Evolutionary conservation across 2,888 invertebrate species (phyloP).

Genomic region (Synergus laeviventris): DNA sequence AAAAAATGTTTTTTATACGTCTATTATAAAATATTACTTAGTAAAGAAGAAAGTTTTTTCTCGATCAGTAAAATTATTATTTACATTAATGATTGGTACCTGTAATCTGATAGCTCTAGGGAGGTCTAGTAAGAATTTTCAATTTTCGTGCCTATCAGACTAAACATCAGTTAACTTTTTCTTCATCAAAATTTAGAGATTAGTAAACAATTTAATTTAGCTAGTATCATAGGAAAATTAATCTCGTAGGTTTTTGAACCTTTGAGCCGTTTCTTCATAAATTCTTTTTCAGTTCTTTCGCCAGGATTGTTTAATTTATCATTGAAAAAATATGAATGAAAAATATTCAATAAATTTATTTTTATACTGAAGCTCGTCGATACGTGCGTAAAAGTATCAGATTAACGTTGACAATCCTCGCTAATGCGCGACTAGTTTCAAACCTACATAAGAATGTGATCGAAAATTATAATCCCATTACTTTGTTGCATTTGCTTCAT

Average conservation of each 20-base stretch:
- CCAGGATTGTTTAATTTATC: not conserved
- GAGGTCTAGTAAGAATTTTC: not conserved
- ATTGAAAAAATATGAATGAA: not conserved
- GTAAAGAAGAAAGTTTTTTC: not conserved
- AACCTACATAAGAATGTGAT: not conserved
- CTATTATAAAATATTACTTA: not conserved
- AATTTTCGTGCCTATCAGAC: not conserved
- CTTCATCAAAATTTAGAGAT: not conserved
- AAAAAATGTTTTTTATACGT: not conserved
- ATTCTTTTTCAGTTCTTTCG: not conserved
- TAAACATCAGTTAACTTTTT: not conserved
- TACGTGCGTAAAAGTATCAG: not conserved
- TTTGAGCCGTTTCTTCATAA: not conserved
- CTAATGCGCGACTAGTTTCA: constrained; percentile 43
- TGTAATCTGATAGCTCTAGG: not conserved
- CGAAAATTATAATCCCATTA: not conserved
- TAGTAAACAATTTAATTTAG: not conserved
- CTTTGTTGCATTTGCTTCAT: not conserved
- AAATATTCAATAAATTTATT: not conserved
- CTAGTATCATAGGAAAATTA: not conserved
- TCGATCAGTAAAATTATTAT: not conserved
- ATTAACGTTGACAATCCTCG: constrained; percentile 57
- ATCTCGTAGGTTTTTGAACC: not conserved
- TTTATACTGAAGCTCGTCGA: constrained; percentile 43
- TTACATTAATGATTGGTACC: not conserved